These are phyloP conservation scores for Ptychoptera contaminata DNA, from an alignment of 2,888 invertebrate species.

Conservation along the genomic window DNA sequence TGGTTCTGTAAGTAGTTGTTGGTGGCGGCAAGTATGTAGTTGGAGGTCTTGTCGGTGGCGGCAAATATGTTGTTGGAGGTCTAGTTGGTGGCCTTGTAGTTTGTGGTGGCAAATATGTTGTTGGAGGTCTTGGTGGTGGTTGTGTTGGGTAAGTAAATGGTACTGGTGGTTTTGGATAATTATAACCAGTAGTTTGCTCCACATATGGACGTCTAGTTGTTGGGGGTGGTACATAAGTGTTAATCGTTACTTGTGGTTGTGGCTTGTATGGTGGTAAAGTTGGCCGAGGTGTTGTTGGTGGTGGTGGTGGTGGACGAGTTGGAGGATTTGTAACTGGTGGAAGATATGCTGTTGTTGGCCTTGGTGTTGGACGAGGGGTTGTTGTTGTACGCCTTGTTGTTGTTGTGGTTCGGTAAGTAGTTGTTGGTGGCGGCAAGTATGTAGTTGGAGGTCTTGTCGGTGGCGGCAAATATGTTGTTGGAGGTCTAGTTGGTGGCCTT, in stretches of 20 bases:
- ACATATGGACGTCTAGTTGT: too few relatives aligned
- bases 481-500: conserved; percentile 4
- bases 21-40: background rate
- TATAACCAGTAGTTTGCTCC: too few relatives aligned
- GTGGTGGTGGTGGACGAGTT: conserved; percentile 5
- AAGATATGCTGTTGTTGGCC: conserved; percentile 5
- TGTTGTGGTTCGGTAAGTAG: background rate
- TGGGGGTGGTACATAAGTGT: too few relatives aligned
- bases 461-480: conserved; percentile 7
- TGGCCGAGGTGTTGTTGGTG: background rate
- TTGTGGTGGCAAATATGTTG: background rate
- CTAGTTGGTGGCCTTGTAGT: conserved; percentile 2
- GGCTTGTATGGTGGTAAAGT: too few relatives aligned
- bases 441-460: conserved; percentile 1
- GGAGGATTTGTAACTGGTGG: conserved; percentile 6
- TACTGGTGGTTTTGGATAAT: too few relatives aligned
- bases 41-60: conserved; percentile 7
- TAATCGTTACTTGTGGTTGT: too few relatives aligned
- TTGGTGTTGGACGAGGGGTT: conserved; percentile 2
- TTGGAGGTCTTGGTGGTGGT: background rate
- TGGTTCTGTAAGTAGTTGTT: too few relatives aligned
- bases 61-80: conserved; percentile 5
- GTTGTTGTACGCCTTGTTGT: conserved; percentile 2
- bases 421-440: conserved; percentile 11
- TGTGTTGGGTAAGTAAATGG: too few relatives aligned